Percentiles rank a stretch among this genome's conserved stretches.
phyloP scores from a whole-genome alignment of 2,888 invertebrate genomes.

The Andrena praecox region DNA sequence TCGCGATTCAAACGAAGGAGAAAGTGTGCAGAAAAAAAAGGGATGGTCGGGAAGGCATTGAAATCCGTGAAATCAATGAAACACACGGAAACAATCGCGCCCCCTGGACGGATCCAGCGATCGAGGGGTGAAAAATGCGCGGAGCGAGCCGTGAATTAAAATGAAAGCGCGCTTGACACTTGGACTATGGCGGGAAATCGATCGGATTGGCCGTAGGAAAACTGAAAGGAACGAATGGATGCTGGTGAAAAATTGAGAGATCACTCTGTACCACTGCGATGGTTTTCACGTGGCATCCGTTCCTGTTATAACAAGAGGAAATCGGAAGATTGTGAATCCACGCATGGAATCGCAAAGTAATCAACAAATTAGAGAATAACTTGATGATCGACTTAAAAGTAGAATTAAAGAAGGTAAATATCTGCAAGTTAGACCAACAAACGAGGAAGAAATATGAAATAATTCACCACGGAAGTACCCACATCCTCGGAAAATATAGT shows the following conservation, averaged over 20 bases:
- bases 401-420: too few relatives aligned
- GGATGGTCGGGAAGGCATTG: too few relatives aligned
- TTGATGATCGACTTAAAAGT: too few relatives aligned
- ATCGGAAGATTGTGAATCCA: too few relatives aligned
- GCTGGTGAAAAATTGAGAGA: slow-evolving; percentile 37
- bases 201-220: slow-evolving; percentile 9
- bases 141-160: slow-evolving; percentile 28
- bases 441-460: too few relatives aligned
- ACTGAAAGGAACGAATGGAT: slow-evolving; percentile 30
- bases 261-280: not conserved
- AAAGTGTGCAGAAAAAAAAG: not conserved
- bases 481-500: too few relatives aligned
- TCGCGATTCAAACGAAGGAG: not conserved
- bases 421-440: too few relatives aligned
- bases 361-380: too few relatives aligned
- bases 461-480: too few relatives aligned
- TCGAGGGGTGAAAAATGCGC: slow-evolving; percentile 24
- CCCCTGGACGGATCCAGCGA: not conserved
- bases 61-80: slow-evolving; percentile 12
- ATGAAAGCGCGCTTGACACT: slow-evolving; percentile 13
- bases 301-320: too few relatives aligned
- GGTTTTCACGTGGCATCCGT: slow-evolving; percentile 2
- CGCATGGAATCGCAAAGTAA: too few relatives aligned
- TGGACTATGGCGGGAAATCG: slow-evolving; percentile 28
- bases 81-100: slow-evolving; percentile 9